Percentiles rank a stretch among this genome's conserved stretches.
Conservation (phyloP, 2,113 vertebrate genomes). For the Noturus placidus region DNA sequence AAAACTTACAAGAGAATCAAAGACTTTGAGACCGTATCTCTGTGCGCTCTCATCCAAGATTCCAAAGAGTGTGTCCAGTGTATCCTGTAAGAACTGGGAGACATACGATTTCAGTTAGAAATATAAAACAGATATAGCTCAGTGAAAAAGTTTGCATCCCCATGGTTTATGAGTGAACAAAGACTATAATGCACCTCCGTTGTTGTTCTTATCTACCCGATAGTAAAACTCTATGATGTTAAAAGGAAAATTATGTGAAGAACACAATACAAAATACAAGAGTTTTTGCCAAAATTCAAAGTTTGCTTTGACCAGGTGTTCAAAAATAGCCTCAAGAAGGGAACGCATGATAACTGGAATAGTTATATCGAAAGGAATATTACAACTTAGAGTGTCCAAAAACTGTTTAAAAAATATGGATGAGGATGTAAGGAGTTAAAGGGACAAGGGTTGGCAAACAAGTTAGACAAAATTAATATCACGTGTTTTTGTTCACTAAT, state of each 20-base stretch:
- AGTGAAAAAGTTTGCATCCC: not conserved
- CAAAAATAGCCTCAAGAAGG: not conserved
- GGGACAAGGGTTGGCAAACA: not conserved
- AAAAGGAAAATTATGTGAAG: not conserved
- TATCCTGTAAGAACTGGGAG: constrained; percentile 93
- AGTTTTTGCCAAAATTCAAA: not conserved
- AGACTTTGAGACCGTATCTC: constrained; percentile 93
- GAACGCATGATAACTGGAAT: not conserved
- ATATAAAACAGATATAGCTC: not conserved
- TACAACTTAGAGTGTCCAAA: not conserved
- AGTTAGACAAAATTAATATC: not conserved
- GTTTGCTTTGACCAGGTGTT: not conserved
- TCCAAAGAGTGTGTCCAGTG: constrained; percentile 94
- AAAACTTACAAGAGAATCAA: constrained; percentile 89
- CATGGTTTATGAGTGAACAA: not conserved
- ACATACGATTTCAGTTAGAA: constrained; percentile 17
- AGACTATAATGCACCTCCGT: not conserved
- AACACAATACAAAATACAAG: not conserved
- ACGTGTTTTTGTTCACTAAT: not conserved
- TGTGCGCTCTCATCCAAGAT: constrained; percentile 96
- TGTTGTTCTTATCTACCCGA: not conserved
- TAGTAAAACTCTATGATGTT: not conserved
- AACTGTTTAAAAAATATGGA: not conserved
- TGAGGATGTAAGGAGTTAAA: not conserved
- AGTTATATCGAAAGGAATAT: not conserved